phyloP scores from a whole-genome alignment of 2,797 vertebrate species.

The Pangasius larnaudii region DNA sequence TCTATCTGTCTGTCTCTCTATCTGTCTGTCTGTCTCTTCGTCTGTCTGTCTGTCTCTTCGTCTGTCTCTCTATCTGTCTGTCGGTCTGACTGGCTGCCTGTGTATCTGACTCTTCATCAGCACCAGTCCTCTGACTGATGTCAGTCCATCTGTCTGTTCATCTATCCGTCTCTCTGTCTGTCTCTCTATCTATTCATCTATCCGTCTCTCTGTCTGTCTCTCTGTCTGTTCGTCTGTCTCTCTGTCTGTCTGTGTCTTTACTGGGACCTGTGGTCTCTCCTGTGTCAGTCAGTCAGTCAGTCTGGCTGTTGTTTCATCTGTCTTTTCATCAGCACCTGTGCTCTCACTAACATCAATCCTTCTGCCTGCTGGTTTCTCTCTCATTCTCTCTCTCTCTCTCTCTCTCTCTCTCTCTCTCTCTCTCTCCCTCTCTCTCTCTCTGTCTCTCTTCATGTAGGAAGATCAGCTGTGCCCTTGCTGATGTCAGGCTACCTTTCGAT shows the following conservation, averaged over 20 bases:
- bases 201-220: neutral
- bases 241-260: neutral
- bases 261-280: no score
- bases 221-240: neutral
- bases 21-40: neutral
- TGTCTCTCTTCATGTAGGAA: neutral
- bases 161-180: no score
- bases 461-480: neutral
- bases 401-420: neutral
- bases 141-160: neutral
- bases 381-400: neutral
- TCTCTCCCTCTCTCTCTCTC: neutral
- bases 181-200: neutral
- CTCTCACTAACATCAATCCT: neutral
- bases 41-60: neutral
- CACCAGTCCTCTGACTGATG: neutral
- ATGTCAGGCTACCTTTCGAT: neutral
- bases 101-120: neutral
- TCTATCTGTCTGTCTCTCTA: neutral
- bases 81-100: neutral
- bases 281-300: no score
- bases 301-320: no score
- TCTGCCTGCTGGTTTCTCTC: neutral
- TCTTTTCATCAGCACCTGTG: no score
- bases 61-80: neutral